Conservation (phyloP, 2,113 vertebrate species). For the Acrocephalus arundinaceus region DNA sequence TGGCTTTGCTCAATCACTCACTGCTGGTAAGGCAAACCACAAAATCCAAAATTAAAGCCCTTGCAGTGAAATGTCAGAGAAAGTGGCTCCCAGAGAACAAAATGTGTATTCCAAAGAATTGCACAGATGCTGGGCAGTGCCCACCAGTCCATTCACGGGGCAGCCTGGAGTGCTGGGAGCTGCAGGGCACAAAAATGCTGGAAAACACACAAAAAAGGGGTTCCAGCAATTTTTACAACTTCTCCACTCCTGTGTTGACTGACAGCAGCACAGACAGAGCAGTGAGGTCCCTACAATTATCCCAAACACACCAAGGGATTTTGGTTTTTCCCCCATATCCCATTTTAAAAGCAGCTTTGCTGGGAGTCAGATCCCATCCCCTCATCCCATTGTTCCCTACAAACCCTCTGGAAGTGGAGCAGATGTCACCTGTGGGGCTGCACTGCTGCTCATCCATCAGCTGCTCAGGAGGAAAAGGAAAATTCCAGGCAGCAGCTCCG, state of each 20-base stretch:
- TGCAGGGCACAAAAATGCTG: neutral
- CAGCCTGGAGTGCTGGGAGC: neutral
- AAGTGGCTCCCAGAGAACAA: neutral
- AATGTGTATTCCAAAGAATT: fast-evolving
- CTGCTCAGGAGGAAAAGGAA: neutral
- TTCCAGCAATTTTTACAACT: neutral
- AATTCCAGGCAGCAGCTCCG: neutral
- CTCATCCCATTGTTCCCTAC: neutral
- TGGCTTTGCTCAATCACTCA: neutral
- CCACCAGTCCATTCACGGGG: neutral
- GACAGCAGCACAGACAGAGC: neutral
- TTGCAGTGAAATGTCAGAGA: neutral
- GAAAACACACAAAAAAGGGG: neutral
- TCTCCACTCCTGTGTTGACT: neutral
- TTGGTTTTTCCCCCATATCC: fast-evolving
- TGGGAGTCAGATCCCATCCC: neutral
- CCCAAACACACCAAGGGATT: fast-evolving
- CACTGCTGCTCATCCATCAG: neutral
- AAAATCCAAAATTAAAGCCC: neutral
- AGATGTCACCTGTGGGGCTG: neutral
- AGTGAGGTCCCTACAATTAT: neutral
- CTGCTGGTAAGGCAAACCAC: neutral
- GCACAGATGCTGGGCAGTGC: neutral
- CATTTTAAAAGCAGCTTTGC: neutral
- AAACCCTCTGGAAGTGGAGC: neutral